Percentiles rank a stretch among this genome's conserved stretches.
Evolutionary conservation across 23 tunicate genomes (phyloP).

Genomic region (Corella eumyota): DNA sequence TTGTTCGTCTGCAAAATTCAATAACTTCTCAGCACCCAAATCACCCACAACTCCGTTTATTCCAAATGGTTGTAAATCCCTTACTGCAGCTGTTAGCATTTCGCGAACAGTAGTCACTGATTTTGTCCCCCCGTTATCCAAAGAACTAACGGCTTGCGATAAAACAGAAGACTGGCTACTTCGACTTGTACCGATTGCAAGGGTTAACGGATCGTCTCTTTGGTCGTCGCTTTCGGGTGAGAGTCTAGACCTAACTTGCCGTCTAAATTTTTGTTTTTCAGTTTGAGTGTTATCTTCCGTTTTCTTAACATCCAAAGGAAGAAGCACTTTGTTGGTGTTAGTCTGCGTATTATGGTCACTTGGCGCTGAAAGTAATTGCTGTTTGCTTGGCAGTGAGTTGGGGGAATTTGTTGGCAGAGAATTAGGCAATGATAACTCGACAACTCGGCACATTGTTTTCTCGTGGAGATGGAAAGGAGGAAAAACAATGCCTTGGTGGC

Average conservation of each 20-base stretch:
- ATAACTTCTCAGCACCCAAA: too few relatives aligned
- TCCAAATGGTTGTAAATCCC: conserved; percentile 38
- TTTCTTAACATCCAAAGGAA: too few relatives aligned
- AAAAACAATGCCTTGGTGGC: not conserved
- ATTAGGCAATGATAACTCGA: conserved; percentile 33
- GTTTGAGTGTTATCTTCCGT: too few relatives aligned
- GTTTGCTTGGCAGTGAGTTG: too few relatives aligned
- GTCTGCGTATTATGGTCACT: too few relatives aligned
- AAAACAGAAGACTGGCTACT: conserved; percentile 32
- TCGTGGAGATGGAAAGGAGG: conserved; percentile 19
- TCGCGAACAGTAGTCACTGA: conserved; percentile 19
- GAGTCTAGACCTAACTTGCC: not conserved
- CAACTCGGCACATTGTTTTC: conserved; percentile 45
- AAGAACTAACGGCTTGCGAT: conserved; percentile 19
- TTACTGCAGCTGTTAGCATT: conserved; percentile 42
- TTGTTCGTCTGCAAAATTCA: too few relatives aligned
- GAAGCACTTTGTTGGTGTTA: too few relatives aligned
- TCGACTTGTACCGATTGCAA: conserved; percentile 37
- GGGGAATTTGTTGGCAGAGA: too few relatives aligned
- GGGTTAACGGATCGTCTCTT: conserved; percentile 9
- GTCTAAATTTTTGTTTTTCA: not conserved
- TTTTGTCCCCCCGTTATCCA: conserved; percentile 3
- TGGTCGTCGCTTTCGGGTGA: too few relatives aligned
- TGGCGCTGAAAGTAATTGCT: too few relatives aligned
- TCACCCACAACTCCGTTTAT: conserved; percentile 4